These are phyloP conservation scores for Rhinophrynus dorsalis DNA, from an alignment of 2,797 vertebrate species.

Conservation along the genomic window DNA sequence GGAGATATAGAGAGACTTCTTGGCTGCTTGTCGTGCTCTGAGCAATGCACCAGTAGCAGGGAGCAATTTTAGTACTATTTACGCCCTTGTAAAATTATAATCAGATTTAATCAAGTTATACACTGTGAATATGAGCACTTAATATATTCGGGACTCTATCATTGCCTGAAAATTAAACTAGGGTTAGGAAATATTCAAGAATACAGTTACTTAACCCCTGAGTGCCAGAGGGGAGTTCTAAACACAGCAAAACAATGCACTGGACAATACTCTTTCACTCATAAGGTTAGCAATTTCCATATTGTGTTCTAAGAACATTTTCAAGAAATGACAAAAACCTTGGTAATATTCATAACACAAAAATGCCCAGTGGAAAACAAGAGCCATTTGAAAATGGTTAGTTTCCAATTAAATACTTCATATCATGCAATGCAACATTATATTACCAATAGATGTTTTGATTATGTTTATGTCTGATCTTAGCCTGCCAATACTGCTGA, in stretches of 20 bases:
- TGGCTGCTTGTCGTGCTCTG: slow-evolving; percentile 35
- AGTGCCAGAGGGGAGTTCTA: too few relatives aligned
- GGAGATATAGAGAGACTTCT: slow-evolving; percentile 35
- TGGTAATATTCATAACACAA: neutral
- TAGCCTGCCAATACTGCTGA: neutral
- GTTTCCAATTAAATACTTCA: neutral
- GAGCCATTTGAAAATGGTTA: neutral
- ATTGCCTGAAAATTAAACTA: too few relatives aligned
- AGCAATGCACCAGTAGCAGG: slow-evolving; percentile 27
- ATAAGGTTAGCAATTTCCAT: too few relatives aligned
- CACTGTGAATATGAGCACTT: neutral
- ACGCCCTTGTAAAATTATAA: slow-evolving; percentile 38
- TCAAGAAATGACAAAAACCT: neutral
- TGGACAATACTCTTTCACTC: too few relatives aligned
- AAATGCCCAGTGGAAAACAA: neutral
- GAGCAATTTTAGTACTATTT: slow-evolving; percentile 38
- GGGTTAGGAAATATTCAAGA: too few relatives aligned
- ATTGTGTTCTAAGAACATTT: neutral
- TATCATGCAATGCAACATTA: neutral
- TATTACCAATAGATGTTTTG: neutral
- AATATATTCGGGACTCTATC: too few relatives aligned
- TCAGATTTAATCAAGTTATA: slow-evolving; percentile 25
- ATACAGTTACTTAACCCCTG: too few relatives aligned
- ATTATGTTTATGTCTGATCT: slow-evolving; percentile 7
- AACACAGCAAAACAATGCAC: too few relatives aligned